Evolutionary conservation across 2,888 invertebrate genomes (phyloP).

Genomic region (Ichneumoninae sp.): DNA sequence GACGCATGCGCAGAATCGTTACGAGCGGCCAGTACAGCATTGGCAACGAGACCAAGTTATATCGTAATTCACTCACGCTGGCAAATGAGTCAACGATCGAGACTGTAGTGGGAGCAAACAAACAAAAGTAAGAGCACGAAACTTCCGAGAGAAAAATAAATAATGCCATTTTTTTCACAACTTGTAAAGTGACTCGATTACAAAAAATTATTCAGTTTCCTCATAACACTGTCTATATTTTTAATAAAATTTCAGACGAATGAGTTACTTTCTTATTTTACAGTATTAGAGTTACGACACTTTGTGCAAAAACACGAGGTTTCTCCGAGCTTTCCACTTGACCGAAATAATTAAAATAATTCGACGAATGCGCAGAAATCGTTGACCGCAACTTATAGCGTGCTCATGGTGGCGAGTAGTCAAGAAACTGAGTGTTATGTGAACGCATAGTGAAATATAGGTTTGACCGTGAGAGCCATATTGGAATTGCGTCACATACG

Average conservation of each 20-base stretch:
- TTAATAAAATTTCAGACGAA: neutral
- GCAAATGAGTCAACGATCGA: constrained; percentile 12
- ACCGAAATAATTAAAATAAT: neutral
- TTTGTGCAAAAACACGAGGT: too few relatives aligned
- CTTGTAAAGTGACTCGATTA: too few relatives aligned
- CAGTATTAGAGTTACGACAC: too few relatives aligned
- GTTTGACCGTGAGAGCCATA: constrained; percentile 49
- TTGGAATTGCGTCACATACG: constrained; percentile 53
- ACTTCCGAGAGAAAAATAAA: neutral
- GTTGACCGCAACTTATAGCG: neutral
- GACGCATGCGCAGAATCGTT: too few relatives aligned
- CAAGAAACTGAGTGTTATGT: constrained; percentile 37
- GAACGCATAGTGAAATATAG: neutral
- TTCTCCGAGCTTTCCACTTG: too few relatives aligned
- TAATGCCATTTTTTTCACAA: neutral
- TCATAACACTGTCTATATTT: neutral
- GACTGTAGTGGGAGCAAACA: neutral
- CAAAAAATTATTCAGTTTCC: neutral
- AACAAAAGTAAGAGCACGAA: neutral
- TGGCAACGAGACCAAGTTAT: neutral
- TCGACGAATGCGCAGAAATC: neutral
- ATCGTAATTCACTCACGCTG: constrained; percentile 10
- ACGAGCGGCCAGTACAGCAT: too few relatives aligned
- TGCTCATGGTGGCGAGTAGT: constrained; percentile 1
- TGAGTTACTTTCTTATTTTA: neutral